Conservation (phyloP, 2,888 invertebrate genomes). For the Scotopteryx bipunctaria region DNA sequence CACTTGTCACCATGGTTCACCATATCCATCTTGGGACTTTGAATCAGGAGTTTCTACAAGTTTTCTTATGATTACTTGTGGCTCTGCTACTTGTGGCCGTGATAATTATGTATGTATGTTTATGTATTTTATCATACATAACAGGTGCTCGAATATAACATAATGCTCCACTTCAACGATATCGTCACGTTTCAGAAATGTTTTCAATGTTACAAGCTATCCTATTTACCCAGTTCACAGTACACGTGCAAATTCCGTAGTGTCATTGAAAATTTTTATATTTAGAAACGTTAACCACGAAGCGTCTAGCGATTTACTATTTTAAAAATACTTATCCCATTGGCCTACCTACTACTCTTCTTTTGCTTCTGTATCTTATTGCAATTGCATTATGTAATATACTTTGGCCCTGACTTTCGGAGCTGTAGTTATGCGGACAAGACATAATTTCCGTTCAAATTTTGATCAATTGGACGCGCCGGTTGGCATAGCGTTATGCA, state of each 20-base stretch:
- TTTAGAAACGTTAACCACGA: constrained; percentile 36
- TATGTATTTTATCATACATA: too few species aligned
- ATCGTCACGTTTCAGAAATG: too few species aligned
- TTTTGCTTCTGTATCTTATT: constrained; percentile 2
- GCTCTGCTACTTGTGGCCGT: too few species aligned
- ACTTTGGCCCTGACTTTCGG: constrained; percentile 34
- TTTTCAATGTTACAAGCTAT: background rate
- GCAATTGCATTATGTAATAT: constrained; percentile 12
- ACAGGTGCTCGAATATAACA: too few species aligned
- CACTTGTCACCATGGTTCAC: too few species aligned
- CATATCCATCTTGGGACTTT: too few species aligned
- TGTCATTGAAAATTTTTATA: constrained; percentile 37
- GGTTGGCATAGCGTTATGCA: too few species aligned
- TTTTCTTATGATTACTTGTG: too few species aligned
- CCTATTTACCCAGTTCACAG: constrained; percentile 18
- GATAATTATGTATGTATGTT: too few species aligned
- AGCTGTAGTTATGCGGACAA: constrained; percentile 5
- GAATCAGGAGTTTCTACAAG: too few species aligned
- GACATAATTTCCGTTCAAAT: constrained; percentile 18
- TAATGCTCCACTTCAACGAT: too few species aligned
- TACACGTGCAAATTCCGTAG: constrained; percentile 17
- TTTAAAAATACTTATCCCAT: constrained; percentile 25
- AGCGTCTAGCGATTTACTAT: constrained; percentile 26
- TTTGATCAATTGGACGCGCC: constrained; percentile 4
- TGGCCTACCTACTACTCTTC: too few species aligned